Evolutionary conservation across 2,888 invertebrate species (phyloP), one percentile per base, ranked within the genome.

Genomic region (Syrphus vitripennis): DNA sequence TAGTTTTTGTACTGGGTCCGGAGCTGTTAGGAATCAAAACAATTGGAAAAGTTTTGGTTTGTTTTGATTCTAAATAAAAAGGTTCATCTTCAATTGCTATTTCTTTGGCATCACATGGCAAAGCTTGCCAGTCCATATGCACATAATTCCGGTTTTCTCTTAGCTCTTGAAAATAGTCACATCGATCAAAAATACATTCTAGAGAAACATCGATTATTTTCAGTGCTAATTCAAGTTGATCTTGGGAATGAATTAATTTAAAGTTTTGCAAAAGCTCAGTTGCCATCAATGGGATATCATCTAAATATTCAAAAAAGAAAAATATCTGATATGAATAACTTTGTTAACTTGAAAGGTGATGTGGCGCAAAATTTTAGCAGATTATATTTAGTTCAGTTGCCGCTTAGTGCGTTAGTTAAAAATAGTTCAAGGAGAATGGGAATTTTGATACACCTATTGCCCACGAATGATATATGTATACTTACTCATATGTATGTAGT

Each of bases 81-180:
- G 90, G 88, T 82, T 91, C 91, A 5, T 86, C 88, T 77, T 91
- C 91, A 24, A 90, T 90, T 26, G 91, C 90, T 2, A 92, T 72
- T 75, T 92, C 92, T 3, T 87, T 87, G 0, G 92, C 91, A 88
- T 91, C 89, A 19, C 87, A 88, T 9, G 92, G 91, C 21, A 92
- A 42, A 0, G 86, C 78, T 72, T 90, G 90, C 92, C 92, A 91
- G 83, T 91, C 90, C 89, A 91, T 89, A 48, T 89, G 89, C 1
- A 89, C 87, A 75, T 90, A 91, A 42, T 90, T 89, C 16, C 89
- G 89, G 61, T 90, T 89, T 70, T 89, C 87, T 16, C 83, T 88
- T 19, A 91, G 87, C 6, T 88, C 76, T 9, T 79, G 83, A 75
- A 91, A 91, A 71, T 91, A 91, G 10, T 89, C 71, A 14, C 57